Percentiles rank a stretch among this genome's conserved stretches.
These are phyloP conservation scores for Orius insidiosus DNA, from an alignment of 1,140 invertebrate species.

Conservation along the genomic window DNA sequence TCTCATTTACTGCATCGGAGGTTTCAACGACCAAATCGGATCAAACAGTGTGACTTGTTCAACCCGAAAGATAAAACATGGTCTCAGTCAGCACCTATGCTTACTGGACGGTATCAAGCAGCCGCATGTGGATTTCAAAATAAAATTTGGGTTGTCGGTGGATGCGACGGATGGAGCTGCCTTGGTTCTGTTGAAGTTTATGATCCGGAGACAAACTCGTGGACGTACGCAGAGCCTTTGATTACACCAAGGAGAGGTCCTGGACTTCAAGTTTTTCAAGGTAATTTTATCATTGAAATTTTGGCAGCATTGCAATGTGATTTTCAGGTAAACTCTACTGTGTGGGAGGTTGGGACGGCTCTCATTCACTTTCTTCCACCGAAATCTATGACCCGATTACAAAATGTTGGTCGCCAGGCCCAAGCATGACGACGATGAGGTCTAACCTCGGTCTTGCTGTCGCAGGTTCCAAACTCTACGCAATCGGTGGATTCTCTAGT, in stretches of 20 bases:
- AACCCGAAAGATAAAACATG: slow-evolving; percentile 41
- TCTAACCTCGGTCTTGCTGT: slow-evolving; percentile 56
- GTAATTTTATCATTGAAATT: slow-evolving; percentile 23
- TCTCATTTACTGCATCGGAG: slow-evolving; percentile 63
- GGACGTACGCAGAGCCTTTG: slow-evolving; percentile 33
- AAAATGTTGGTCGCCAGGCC: slow-evolving; percentile 45
- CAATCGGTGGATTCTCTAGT: slow-evolving; percentile 62
- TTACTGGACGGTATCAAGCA: slow-evolving; percentile 60
- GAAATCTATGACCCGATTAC: slow-evolving; percentile 46
- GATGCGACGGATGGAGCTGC: slow-evolving; percentile 66
- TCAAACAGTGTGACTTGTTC: slow-evolving; percentile 58
- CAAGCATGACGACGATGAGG: slow-evolving; percentile 42
- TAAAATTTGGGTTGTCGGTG: slow-evolving; percentile 57
- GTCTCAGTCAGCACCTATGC: slow-evolving; percentile 44
- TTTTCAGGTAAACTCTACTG: slow-evolving; percentile 38
- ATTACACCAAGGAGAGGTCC: slow-evolving; percentile 48
- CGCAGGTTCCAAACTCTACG: slow-evolving; percentile 50
- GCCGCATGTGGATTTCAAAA: slow-evolving; percentile 47
- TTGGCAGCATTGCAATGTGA: neutral
- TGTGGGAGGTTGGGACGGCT: slow-evolving; percentile 55
- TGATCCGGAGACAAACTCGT: slow-evolving; percentile 37
- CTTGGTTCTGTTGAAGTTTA: slow-evolving; percentile 53
- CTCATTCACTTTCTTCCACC: slow-evolving; percentile 45
- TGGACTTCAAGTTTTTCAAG: slow-evolving; percentile 42
- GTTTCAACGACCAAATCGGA: slow-evolving; percentile 57